Conservation (phyloP, 1,140 invertebrate species). For the Colletes gigas region DNA sequence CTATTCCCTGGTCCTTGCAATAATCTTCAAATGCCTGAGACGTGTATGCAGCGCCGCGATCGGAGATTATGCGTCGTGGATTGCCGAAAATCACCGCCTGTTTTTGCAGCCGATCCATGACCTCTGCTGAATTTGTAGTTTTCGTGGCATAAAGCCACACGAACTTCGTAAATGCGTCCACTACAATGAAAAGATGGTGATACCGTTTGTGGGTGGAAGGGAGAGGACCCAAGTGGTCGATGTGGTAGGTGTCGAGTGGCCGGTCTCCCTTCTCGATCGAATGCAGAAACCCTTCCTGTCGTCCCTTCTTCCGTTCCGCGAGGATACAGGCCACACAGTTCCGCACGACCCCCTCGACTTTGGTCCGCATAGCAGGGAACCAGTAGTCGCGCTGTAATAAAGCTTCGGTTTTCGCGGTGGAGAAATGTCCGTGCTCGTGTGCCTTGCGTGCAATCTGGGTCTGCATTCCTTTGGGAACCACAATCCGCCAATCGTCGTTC, state of each 20-base stretch:
- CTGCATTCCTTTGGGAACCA: background rate
- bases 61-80: background rate
- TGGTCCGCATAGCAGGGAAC: background rate
- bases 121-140: background rate
- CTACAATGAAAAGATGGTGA: background rate
- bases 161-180: background rate
- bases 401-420: background rate
- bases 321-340: background rate
- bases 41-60: background rate
- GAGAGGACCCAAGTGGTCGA: background rate
- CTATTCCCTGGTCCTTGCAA: background rate
- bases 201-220: background rate
- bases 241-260: background rate
- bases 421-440: slow-evolving; percentile 12
- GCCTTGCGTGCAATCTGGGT: background rate
- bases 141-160: background rate
- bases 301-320: background rate
- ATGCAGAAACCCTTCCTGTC: background rate
- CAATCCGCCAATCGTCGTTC: background rate
- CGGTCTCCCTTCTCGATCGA: background rate
- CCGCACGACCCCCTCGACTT: background rate
- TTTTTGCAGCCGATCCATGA: background rate
- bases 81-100: background rate
- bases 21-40: background rate
- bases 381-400: background rate